Evolutionary conservation across 2,888 invertebrate genomes (phyloP).

Genomic region (Orthosia gothica): DNA sequence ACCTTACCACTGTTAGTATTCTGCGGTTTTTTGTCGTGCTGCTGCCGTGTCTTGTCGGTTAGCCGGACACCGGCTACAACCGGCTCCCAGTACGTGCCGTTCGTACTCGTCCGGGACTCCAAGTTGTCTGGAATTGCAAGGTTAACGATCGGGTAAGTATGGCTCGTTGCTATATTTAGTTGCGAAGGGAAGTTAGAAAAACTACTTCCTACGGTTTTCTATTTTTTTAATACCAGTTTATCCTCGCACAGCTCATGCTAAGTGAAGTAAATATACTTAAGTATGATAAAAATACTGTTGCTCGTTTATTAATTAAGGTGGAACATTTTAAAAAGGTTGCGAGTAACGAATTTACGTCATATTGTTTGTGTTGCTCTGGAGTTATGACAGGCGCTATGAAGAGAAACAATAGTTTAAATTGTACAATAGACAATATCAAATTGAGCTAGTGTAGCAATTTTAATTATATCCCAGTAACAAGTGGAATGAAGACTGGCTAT

Average conservation of each 20-base stretch:
- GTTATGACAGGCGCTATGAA: slow-evolving; percentile 31
- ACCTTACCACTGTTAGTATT: slow-evolving; percentile 39
- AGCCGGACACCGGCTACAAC: slow-evolving; percentile 37
- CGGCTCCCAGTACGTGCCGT: slow-evolving; percentile 58
- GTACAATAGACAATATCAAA: background rate
- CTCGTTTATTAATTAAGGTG: background rate
- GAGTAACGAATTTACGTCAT: background rate
- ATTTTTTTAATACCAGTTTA: background rate
- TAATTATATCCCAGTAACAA: background rate
- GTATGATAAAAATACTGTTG: background rate
- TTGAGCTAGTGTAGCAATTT: background rate
- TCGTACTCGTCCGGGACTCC: slow-evolving; percentile 45
- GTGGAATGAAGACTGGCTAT: background rate
- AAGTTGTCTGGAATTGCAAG: slow-evolving; percentile 59
- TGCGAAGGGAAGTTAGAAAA: slow-evolving; percentile 24
- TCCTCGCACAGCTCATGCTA: background rate
- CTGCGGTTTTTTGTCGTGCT: slow-evolving; percentile 27
- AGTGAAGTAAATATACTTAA: background rate
- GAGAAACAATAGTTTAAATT: background rate
- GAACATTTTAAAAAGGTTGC: background rate
- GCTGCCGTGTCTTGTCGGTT: background rate
- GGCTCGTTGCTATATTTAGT: slow-evolving; percentile 4
- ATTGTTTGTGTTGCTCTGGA: slow-evolving; percentile 20
- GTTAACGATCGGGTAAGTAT: slow-evolving; percentile 73
- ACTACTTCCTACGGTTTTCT: background rate